These are phyloP conservation scores for Mohoua ochrocephala DNA, from an alignment of 2,113 vertebrate genomes.

Conservation along the genomic window DNA sequence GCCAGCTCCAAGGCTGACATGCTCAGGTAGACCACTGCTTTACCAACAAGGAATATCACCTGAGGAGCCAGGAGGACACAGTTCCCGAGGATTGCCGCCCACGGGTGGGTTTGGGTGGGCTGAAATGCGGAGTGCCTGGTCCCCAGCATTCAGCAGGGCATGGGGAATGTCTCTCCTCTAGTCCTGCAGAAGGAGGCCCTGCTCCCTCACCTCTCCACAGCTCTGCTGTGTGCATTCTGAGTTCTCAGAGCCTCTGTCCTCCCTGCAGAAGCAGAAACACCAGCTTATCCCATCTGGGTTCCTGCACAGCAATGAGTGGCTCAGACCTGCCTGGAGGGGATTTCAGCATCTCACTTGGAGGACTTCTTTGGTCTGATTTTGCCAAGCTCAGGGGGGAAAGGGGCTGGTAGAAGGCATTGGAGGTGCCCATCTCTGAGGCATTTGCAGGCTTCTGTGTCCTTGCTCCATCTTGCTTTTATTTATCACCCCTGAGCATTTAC, in stretches of 20 bases:
- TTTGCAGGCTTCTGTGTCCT: neutral
- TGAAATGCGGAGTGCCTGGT: neutral
- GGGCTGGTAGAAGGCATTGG: neutral
- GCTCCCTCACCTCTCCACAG: neutral
- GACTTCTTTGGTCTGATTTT: neutral
- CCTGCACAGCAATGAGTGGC: neutral
- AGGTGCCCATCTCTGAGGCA: neutral
- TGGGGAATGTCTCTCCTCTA: rapidly evolving
- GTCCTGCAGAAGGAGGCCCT: neutral
- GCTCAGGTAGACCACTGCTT: neutral
- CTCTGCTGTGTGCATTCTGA: neutral
- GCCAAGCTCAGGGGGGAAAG: neutral
- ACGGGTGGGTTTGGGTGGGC: neutral
- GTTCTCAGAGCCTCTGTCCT: neutral
- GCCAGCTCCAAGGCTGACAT: neutral
- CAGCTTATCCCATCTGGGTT: neutral
- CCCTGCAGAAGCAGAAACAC: neutral
- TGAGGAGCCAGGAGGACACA: neutral
- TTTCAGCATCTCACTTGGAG: neutral
- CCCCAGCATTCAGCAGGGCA: rapidly evolving
- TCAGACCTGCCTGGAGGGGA: neutral
- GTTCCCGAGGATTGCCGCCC: neutral
- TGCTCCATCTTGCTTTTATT: neutral
- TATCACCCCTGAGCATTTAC: rapidly evolving
- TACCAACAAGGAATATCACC: neutral